Evolutionary conservation across 2,113 vertebrate genomes (phyloP).

Genomic region (Alouatta palliata): DNA sequence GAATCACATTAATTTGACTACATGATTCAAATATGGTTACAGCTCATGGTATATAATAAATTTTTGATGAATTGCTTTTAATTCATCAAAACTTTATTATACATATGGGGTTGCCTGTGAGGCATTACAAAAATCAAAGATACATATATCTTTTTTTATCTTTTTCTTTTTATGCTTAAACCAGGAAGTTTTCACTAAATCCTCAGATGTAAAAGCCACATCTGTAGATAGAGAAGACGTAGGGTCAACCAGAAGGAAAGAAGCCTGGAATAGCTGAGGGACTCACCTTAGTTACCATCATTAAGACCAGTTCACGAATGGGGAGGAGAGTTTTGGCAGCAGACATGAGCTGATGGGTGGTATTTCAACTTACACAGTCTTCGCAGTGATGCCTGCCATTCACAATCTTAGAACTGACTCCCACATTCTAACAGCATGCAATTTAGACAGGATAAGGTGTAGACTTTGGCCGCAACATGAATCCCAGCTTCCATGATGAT

Average conservation of each 20-base stretch:
- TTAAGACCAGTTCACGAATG: neutral
- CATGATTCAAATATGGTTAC: neutral
- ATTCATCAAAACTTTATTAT: neutral
- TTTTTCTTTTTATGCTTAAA: neutral
- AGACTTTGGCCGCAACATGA: neutral
- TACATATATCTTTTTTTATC: neutral
- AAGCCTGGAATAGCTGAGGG: neutral
- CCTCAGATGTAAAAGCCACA: constrained; percentile 3
- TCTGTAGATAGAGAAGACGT: neutral
- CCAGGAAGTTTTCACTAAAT: neutral
- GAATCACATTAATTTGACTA: neutral
- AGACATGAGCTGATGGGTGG: accelerated
- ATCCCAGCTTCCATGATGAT: neutral
- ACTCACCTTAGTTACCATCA: neutral
- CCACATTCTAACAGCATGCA: neutral
- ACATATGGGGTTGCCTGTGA: neutral
- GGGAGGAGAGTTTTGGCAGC: neutral
- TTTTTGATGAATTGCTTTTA: neutral
- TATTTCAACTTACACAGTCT: neutral
- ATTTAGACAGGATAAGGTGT: neutral
- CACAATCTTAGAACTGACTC: neutral
- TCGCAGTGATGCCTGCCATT: neutral
- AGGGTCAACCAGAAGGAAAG: neutral
- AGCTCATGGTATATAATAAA: neutral
- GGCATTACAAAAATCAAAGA: neutral